Base-by-base conservation (phyloP, 2,888 invertebrate species). In the Horisme vitalbata region DNA sequence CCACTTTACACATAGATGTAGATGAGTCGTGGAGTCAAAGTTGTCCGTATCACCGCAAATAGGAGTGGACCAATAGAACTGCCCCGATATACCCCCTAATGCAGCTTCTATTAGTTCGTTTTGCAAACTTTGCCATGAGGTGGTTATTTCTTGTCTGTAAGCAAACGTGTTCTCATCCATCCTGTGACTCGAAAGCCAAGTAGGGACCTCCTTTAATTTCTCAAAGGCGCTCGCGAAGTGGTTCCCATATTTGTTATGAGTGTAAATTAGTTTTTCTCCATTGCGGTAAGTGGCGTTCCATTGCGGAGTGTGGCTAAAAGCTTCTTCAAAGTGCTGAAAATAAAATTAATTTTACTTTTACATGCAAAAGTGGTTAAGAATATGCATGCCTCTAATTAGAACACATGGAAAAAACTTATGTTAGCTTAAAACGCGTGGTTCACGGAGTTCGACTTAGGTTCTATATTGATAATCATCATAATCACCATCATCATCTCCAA, bases 1-100 rank as follows among this genome's bases (percentile, higher is more conserved):
- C 95, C 95, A 95, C 54, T 93, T 88, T 0, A 93, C 71, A 54
- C 95, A 95, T 3, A 93, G 68, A 8, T 73, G 73, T 8, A 83
- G 79, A 35, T 91, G 89, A 2, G 65, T 62, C 1, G 61, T 60
- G 0, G 52, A 58, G 30, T 89, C 63, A 41, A 78, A 93, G 33
- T 70, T 52, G 14, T 75, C 70, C 0, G 85, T 89, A 41, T 92
- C 91, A 0, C 93, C 93, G 56, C 93, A 93, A 20, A 92, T 75
- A 0, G 93, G 92, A 0, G 90, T 71, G 4, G 91, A 86, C 71
- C 91, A 85, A 3, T 90, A 64, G 74, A 84, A 80, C 20, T 85
- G 78, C 0, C 90, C 91, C 31, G 91, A 86, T 32, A 90, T 60
- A 6, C 91, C 88, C 27, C 89, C 85, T 33, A 88, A 69, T 15